A percentile compares a stretch with the other conserved stretches of the same genome.
Conservation (phyloP, 2,797 vertebrate species). For the Geotrypetes seraphini region DNA sequence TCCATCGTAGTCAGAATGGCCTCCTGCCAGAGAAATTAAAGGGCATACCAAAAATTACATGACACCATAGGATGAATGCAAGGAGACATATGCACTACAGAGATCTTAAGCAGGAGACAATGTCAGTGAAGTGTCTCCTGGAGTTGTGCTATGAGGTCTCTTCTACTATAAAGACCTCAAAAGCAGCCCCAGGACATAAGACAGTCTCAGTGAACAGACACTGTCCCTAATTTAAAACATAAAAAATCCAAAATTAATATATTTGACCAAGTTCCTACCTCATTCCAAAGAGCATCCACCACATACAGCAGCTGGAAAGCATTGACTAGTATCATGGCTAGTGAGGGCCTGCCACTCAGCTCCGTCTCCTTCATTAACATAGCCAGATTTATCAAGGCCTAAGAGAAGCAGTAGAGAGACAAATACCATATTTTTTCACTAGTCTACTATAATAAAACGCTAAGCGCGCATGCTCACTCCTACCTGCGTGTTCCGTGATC, state of each 20-base stretch:
- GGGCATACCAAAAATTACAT: too few species aligned
- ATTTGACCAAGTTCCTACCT: constrained; percentile 49
- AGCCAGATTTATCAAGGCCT: constrained; percentile 76
- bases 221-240: neutral
- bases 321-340: constrained; percentile 79
- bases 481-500: too few species aligned
- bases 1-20: constrained; percentile 84
- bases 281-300: constrained; percentile 76
- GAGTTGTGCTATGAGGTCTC: too few species aligned
- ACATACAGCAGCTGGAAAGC: constrained; percentile 80
- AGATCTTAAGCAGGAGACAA: too few species aligned
- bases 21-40: constrained; percentile 52
- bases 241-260: neutral
- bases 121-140: too few species aligned
- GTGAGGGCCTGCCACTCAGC: constrained; percentile 65
- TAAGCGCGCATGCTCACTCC: too few species aligned
- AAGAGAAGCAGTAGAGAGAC: neutral
- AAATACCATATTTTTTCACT: neutral
- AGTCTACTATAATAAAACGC: rapidly evolving
- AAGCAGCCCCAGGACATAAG: too few species aligned
- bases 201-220: too few species aligned
- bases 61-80: too few species aligned
- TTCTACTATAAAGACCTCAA: too few species aligned
- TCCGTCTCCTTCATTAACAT: constrained; percentile 78
- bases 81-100: too few species aligned